Conservation (phyloP, 2,113 vertebrate species). For the Rhynchopsitta pachyrhyncha region DNA sequence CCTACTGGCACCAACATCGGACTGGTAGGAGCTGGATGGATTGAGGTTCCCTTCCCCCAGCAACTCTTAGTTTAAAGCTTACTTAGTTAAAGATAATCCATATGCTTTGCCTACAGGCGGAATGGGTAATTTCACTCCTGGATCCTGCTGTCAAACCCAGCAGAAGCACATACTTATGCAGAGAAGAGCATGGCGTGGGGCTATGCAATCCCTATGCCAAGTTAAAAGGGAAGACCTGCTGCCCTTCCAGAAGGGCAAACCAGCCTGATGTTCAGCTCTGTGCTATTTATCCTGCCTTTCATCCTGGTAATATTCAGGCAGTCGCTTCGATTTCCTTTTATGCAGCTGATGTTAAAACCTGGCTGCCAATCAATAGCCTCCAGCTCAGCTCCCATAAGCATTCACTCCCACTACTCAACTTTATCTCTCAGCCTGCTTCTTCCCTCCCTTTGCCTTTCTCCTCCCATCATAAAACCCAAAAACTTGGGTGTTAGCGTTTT, state of each 20-base stretch:
- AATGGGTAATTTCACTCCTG: neutral
- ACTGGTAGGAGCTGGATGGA: neutral
- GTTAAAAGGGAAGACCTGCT: neutral
- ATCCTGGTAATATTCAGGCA: neutral
- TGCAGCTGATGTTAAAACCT: conserved; percentile 11
- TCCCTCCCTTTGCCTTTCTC: neutral
- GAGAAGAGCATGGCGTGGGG: accelerated
- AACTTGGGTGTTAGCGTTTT: neutral
- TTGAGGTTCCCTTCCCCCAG: neutral
- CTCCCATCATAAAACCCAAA: neutral
- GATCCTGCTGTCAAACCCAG: neutral
- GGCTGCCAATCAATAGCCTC: conserved; percentile 1
- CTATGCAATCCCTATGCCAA: neutral
- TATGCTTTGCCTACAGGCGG: neutral
- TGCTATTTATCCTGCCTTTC: neutral
- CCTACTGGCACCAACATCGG: neutral
- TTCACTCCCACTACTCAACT: neutral
- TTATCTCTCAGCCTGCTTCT: neutral
- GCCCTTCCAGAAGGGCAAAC: neutral
- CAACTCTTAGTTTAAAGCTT: neutral
- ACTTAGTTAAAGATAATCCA: neutral
- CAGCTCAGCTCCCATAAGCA: neutral
- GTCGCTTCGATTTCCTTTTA: conserved; percentile 21
- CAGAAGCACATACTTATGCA: accelerated
- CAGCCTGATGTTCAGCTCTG: neutral